phyloP scores from a whole-genome alignment of 1,140 invertebrate genomes.

The Atta cephalotes region DNA sequence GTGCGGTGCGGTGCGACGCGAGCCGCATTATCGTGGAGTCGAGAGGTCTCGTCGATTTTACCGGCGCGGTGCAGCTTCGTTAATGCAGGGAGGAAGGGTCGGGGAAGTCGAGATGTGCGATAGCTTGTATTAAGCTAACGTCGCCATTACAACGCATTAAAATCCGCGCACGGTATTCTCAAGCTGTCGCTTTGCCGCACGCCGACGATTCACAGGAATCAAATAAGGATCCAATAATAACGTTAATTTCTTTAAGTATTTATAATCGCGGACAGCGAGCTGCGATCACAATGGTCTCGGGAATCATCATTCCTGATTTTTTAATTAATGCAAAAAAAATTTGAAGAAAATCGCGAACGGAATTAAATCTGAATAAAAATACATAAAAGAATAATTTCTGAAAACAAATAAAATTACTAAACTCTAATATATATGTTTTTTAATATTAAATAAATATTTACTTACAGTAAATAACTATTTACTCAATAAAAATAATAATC shows the following conservation, averaged over 20 bases:
- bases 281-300: background rate
- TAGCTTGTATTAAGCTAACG: slow-evolving; percentile 72
- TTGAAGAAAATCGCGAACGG: background rate
- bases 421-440: too few relatives aligned
- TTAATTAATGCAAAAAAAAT: background rate
- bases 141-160: slow-evolving; percentile 66
- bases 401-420: too few relatives aligned
- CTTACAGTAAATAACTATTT: too few relatives aligned
- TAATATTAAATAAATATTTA: too few relatives aligned
- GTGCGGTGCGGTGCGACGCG: slow-evolving; percentile 23
- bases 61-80: slow-evolving; percentile 59
- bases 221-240: slow-evolving; percentile 13
- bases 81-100: slow-evolving; percentile 45
- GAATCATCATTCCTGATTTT: background rate
- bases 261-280: background rate
- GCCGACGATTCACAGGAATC: slow-evolving; percentile 16
- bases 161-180: slow-evolving; percentile 52
- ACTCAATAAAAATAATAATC: too few relatives aligned
- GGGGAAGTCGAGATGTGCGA: slow-evolving; percentile 50
- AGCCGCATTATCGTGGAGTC: slow-evolving; percentile 57
- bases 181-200: slow-evolving; percentile 20
- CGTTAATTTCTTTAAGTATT: slow-evolving; percentile 18
- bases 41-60: slow-evolving; percentile 59
- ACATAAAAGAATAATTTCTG: background rate
- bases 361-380: background rate